phyloP scores from a whole-genome alignment of 2,888 invertebrate species.

The Netelia virgata region DNA sequence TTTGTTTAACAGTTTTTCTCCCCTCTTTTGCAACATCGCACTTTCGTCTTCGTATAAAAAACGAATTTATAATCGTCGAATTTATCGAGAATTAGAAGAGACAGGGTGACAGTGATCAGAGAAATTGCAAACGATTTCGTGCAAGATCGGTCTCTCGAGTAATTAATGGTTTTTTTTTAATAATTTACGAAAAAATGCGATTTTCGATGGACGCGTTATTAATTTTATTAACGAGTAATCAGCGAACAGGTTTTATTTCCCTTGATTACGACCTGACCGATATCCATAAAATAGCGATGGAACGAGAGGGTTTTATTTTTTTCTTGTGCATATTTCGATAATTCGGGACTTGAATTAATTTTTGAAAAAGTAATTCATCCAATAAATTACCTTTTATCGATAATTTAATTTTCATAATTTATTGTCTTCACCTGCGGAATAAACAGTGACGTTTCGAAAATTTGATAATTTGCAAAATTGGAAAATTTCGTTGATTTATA shows the following conservation, averaged over 20 bases:
- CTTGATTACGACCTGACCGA: neutral
- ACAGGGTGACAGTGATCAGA: neutral
- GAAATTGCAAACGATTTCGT: neutral
- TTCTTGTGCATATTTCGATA: too few species aligned
- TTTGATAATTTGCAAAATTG: too few species aligned
- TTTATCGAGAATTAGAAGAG: neutral
- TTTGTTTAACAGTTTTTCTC: neutral
- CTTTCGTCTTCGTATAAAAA: neutral
- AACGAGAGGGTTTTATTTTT: neutral
- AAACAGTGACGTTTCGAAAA: too few species aligned
- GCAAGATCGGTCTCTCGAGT: slow-evolving; percentile 15
- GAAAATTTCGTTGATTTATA: neutral
- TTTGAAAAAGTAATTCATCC: too few species aligned
- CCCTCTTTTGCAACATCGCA: neutral
- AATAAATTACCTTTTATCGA: too few species aligned
- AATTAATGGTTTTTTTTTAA: neutral
- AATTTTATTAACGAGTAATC: slow-evolving; percentile 35
- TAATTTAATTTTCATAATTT: too few species aligned
- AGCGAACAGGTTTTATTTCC: neutral
- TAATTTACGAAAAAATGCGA: neutral
- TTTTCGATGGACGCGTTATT: neutral
- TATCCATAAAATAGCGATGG: neutral
- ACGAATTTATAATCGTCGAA: slow-evolving; percentile 2
- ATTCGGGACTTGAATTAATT: too few species aligned
- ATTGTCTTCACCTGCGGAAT: too few species aligned